Conservation (phyloP, 2,797 vertebrate genomes). For the Enteromius afrohamiltoni region DNA sequence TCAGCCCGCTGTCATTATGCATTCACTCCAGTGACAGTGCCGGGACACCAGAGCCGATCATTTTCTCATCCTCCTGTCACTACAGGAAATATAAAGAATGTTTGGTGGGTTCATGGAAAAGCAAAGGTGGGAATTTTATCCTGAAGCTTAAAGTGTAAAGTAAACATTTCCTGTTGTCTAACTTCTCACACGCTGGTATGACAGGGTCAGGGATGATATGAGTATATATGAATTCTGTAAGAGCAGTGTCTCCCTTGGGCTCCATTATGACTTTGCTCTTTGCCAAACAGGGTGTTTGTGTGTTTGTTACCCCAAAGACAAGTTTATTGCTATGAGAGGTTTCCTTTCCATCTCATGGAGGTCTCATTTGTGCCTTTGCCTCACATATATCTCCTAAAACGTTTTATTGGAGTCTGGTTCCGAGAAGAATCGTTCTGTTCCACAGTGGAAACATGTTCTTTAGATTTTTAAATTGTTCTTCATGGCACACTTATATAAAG, state of each 20-base stretch:
- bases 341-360: constrained; percentile 1
- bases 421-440: neutral
- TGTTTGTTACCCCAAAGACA: neutral
- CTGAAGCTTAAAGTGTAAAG: constrained; percentile 13
- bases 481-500: too few species aligned
- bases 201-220: constrained; percentile 9
- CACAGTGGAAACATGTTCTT: neutral
- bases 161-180: constrained; percentile 47
- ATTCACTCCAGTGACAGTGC: constrained; percentile 7
- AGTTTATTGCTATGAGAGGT: neutral
- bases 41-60: neutral
- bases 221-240: neutral
- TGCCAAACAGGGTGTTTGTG: neutral
- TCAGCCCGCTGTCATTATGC: neutral
- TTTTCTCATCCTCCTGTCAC: neutral
- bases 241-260: neutral
- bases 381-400: neutral
- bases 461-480: neutral
- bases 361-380: constrained; percentile 2
- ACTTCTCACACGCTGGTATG: neutral
- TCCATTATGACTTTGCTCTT: neutral
- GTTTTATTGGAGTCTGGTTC: neutral
- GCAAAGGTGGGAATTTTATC: constrained; percentile 14
- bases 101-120: constrained; percentile 14
- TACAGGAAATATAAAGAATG: constrained; percentile 29